Base-by-base conservation (phyloP, 2,113 vertebrate genomes). In the Baryphthengus martii region DNA sequence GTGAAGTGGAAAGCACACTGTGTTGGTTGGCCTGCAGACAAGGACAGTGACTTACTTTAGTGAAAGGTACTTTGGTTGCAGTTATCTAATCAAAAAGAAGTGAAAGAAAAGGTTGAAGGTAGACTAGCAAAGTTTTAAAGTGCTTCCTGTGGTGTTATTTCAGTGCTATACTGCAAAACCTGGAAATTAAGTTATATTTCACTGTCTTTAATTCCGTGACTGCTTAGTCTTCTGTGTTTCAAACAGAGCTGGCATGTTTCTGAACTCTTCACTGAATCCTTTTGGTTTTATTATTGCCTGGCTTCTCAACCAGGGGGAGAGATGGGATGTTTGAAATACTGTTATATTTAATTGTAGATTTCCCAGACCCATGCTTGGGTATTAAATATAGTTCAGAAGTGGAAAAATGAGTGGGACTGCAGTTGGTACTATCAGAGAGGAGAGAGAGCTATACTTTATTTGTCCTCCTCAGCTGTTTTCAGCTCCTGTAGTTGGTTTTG, bases 1-100 rank as follows among this genome's bases (percentile, higher is more conserved):
- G 1, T 70, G 17, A 72, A 82, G 25, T 39, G 5, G 28, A 81
- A 82, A 44, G 42, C n/a, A 25, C 0, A 0, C 13, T 29, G n/a
- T 75, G 31, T 45, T 61, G 8, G 6, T 42, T 79, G 44, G 62
- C 45, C 35, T 58, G 17, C 26, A 21, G 71, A 61, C 21, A 59
- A 56, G n/a, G n/a, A 52, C 37, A 55, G 1, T 52, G 45, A 47
- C 29, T 68, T 77, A 17, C 52, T 77, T 85, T 25, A 62, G n/a
- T 79, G 45, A n/a, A 85, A 91, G 37, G 62, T 86, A 19, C 40
- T 47, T 49, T 3, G 4, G 10, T 74, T 49, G 25, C 65, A 65
- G 47, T 56, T 89, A 61, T 15, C 1, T 11, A 61, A 17, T 67
- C 9, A 52, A 88, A 85, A 91, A 75, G 10, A 61, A 55, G 35